These are phyloP conservation scores for Parazoanthus swiftii DNA, from an alignment of 92 coral and sea anemone genomes.

Conservation along the genomic window DNA sequence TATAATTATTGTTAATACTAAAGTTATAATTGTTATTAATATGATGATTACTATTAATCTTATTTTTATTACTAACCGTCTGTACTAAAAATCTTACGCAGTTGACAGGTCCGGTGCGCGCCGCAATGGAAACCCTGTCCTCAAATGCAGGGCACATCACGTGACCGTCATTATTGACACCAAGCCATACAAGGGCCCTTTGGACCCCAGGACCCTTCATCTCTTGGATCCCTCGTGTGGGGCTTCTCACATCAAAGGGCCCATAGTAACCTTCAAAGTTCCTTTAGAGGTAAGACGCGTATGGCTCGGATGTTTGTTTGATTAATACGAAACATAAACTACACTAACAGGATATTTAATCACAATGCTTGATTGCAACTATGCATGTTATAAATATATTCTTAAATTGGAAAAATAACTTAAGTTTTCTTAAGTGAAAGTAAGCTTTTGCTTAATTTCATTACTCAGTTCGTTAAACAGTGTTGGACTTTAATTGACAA, in stretches of 20 bases:
- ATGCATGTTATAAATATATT: neutral
- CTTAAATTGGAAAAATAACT: no score
- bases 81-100: neutral
- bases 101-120: neutral
- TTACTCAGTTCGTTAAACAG: no score
- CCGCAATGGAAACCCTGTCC: neutral
- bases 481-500: no score
- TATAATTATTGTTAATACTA: no score
- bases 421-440: no score
- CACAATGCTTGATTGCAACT: no score
- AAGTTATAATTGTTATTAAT: no score
- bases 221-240: constrained; percentile 23
- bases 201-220: constrained; percentile 22
- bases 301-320: neutral
- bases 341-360: neutral
- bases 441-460: no score
- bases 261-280: constrained; percentile 1
- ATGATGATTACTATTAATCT: no score
- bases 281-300: constrained; percentile 1
- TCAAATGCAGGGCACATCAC: constrained; percentile 13
- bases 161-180: constrained; percentile 15
- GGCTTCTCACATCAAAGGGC: neutral
- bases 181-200: constrained; percentile 10
- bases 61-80: no score
- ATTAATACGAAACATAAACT: neutral